A percentile compares a stretch with the other conserved stretches of the same genome.
phyloP scores from a whole-genome alignment of 2,113 vertebrate genomes.

The Irena cyanogastra region DNA sequence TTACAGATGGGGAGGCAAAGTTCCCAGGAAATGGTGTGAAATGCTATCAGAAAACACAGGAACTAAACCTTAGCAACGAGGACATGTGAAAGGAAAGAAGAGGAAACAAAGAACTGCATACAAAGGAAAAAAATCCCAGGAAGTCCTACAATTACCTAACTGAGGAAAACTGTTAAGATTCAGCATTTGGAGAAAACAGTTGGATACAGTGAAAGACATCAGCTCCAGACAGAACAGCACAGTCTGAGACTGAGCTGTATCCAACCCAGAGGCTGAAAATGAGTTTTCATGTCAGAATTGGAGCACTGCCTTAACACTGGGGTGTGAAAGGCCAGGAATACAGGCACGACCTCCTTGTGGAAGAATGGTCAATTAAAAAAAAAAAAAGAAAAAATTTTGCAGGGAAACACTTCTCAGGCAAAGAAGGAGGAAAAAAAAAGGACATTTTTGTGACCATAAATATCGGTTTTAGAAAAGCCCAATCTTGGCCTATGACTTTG shows the following conservation, averaged over 20 bases:
- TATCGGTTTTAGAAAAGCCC: not conserved
- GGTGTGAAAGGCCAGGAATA: not conserved
- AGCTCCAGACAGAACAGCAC: not conserved
- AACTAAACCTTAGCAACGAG: not conserved
- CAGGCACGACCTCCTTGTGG: fast-evolving
- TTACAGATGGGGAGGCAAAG: not conserved
- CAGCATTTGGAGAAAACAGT: not conserved
- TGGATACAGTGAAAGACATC: not conserved
- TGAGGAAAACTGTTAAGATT: not conserved
- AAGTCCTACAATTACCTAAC: not conserved
- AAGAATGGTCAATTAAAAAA: not conserved
- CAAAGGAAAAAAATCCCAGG: not conserved
- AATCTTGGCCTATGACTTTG: not conserved
- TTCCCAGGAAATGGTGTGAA: not conserved
- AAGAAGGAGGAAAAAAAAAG: not conserved
- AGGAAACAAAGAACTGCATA: not conserved
- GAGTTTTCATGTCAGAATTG: not conserved
- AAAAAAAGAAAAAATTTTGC: not conserved
- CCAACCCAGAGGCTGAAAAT: not conserved
- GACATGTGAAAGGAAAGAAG: not conserved
- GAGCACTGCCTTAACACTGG: not conserved
- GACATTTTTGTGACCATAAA: not conserved
- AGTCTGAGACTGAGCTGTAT: not conserved
- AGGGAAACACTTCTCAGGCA: not conserved
- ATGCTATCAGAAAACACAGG: not conserved